Evolutionary conservation across 2,113 vertebrate species (phyloP).

Genomic region (Cepphus grylle): DNA sequence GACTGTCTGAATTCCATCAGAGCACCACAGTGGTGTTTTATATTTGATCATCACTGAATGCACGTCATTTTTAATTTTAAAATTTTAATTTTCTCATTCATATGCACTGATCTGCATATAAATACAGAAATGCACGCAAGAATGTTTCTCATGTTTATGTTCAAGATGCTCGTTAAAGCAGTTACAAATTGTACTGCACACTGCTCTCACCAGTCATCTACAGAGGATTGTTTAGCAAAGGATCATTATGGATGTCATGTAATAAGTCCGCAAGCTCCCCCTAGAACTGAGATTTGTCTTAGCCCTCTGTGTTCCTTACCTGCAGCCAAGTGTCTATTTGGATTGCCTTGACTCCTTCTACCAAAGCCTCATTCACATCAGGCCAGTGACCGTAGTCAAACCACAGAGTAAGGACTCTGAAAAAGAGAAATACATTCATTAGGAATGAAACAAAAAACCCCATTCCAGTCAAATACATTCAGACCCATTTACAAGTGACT

Average conservation of each 20-base stretch:
- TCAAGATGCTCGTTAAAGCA: neutral
- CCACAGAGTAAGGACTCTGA: constrained; percentile 96
- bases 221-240: neutral
- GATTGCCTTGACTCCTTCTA: constrained; percentile 98
- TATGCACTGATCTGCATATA: neutral
- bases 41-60: neutral
- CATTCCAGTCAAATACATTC: neutral
- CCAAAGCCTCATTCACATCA: constrained; percentile 95
- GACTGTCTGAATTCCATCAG: neutral
- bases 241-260: neutral
- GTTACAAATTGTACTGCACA: neutral
- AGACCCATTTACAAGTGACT: neutral
- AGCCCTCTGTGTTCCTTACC: constrained; percentile 67
- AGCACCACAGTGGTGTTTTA: neutral
- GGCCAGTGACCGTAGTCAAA: constrained; percentile 99
- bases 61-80: neutral
- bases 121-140: neutral
- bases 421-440: neutral
- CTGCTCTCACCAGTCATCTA: neutral
- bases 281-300: neutral
- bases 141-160: neutral
- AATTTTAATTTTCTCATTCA: neutral
- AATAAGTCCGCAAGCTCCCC: neutral
- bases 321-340: constrained; percentile 99
- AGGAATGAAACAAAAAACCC: neutral